phyloP scores from a whole-genome alignment of 2,113 vertebrate species.

The Mormyrus lacerda region DNA sequence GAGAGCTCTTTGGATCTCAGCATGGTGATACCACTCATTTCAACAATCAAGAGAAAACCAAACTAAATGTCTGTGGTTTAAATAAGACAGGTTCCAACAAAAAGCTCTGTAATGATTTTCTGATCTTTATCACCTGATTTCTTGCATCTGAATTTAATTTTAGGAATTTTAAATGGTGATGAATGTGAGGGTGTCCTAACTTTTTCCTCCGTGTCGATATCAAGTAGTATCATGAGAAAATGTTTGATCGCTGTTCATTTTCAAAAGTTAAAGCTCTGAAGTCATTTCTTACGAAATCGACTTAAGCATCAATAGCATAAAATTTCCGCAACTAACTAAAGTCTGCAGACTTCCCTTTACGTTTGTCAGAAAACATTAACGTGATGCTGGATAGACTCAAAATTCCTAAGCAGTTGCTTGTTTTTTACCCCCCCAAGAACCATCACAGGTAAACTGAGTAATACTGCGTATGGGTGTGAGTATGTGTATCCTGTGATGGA shows the following conservation, averaged over 20 bases:
- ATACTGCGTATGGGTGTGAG: neutral
- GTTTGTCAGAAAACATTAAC: neutral
- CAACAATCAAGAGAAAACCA: too few relatives aligned
- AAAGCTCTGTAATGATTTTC: too few relatives aligned
- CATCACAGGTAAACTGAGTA: neutral
- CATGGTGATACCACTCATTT: too few relatives aligned
- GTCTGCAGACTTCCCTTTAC: neutral
- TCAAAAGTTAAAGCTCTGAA: neutral
- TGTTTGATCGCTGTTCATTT: neutral
- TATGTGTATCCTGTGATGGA: neutral
- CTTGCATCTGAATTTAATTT: too few relatives aligned
- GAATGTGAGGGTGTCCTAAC: too few relatives aligned
- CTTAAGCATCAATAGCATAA: neutral
- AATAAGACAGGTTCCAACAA: too few relatives aligned
- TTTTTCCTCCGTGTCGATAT: neutral
- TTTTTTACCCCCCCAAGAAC: neutral
- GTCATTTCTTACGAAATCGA: neutral
- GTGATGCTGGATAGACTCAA: neutral
- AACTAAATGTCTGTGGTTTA: too few relatives aligned
- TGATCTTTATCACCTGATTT: too few relatives aligned
- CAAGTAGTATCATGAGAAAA: neutral
- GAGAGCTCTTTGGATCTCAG: too few relatives aligned
- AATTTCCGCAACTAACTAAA: neutral
- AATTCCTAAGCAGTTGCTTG: neutral
- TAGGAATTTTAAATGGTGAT: too few relatives aligned